Evolutionary conservation across 2,797 vertebrate genomes (phyloP), one percentile per base, ranked within the genome.

Genomic region (Sylvia borin): DNA sequence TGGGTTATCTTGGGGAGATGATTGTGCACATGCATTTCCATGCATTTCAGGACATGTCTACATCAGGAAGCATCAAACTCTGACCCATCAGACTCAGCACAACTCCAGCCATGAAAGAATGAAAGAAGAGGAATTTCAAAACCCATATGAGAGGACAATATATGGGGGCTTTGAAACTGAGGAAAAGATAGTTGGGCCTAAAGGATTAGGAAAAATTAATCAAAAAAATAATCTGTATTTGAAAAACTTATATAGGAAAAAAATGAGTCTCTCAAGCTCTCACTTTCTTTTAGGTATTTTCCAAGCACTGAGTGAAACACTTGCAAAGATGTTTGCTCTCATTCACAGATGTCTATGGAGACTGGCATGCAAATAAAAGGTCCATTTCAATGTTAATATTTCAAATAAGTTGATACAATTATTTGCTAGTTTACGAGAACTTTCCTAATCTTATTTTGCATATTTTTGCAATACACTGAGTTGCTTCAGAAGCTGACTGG

Each of bases 391-490:
- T 58, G 25, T 62, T 79, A 85, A n/a, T 87, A 25, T 76, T 92
- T 79, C 55, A 92, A 90, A 76, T 60, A 91, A 62, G 18, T 62
- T 26, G 6, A 61, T 45, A 60, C 47, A 86, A 93, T 66, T 95
- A 70, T 92, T 92, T 94, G 25, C 50, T 82, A 70, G 68, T 83
- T 85, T 90, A 91, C 3, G 1, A 90, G 65, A 94, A 53, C 31
- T 73, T 92, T 88, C 62, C 34, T 83, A 65, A 92, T 90, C 22
- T 83, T 55, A 55, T 83, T 94, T 93, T 93, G 40, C 34, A 43
- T 85, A 93, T 70, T 90, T 97, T 90, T 92, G 31, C 31, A 82
- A 75, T 65, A 66, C 0, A 0, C 60, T 31, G 60, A 79, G 61
- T 64, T 90, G 66, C 84, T 84, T 80, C 0, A 0, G 73, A 91